Base-by-base conservation (phyloP, 2,797 vertebrate species). In the Enteromius viviparus region DNA sequence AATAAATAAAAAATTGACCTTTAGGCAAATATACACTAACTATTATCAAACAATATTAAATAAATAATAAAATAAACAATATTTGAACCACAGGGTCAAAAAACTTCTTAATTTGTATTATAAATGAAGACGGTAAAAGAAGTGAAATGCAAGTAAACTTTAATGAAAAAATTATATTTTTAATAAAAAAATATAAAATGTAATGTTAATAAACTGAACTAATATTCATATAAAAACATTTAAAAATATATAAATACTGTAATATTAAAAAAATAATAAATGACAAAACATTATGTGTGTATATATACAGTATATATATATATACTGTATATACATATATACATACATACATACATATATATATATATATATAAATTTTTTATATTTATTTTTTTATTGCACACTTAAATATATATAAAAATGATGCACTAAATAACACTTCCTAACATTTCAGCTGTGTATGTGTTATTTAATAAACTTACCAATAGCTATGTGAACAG, bases 401-500 rank as follows among this genome's bases (percentile, higher is more conserved):
- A 5, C 2, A 32, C 17, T 49, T 21, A 21, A 47, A 51, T 32
- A 32, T 32, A 51, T 6, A 19, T 19, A 19, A 4, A 21, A 12
- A 32, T 51, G 0, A 51, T 34, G 29, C 12, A 34, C 9, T 29
- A 74, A 32, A 53, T 53, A 21, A n/a, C 26, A 21, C 21, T 17
- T 34, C 49, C 29, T 26, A 26, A 26, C 26, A 26, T 26, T 26
- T 19, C 49, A 51, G 32, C n/a, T 12, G 32, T 69, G 23, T 29
- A 21, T 47, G 19, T 68, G 21, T 53, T 15, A n/a, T n/a, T 40
- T n/a, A 42, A 49, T 72, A 0, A 81, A 60, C 96, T 95, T 88
- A 97, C 98, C 97, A 0, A 97, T 92, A 0, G 96, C 96, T 89
- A 99, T 88, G 32, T 99, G 98, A 23, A 94, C 97, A 0, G 97